Evolutionary conservation across 2,888 invertebrate species (phyloP).

Genomic region (Drosophila cognata): DNA sequence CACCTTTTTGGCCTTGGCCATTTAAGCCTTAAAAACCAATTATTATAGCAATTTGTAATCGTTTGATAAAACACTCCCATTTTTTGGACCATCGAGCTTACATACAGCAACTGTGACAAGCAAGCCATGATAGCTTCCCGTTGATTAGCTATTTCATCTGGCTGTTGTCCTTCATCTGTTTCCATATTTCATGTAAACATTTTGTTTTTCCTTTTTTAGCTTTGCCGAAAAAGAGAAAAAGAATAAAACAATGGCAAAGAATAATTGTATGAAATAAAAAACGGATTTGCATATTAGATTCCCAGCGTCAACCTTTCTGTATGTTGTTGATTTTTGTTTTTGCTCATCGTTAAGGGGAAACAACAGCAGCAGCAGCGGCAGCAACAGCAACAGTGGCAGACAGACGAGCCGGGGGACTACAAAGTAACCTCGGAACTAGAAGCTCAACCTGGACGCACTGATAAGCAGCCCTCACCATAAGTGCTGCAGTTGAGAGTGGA

Average conservation of each 20-base stretch:
- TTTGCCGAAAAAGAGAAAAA: not conserved
- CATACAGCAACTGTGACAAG: not conserved
- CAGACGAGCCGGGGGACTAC: conserved; percentile 69
- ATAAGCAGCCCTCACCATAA: conserved; percentile 52
- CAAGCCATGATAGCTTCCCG: not conserved
- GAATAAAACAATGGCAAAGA: conserved; percentile 67
- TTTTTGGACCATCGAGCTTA: not conserved
- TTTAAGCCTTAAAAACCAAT: conserved; percentile 1
- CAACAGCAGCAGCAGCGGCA: conserved; percentile 2
- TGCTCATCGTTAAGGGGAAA: conserved; percentile 68
- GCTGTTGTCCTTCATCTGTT: not conserved
- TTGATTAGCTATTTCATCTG: conserved; percentile 32
- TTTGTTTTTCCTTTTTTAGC: conserved; percentile 30
- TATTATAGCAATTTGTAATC: conserved; percentile 15
- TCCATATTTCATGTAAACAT: conserved; percentile 26
- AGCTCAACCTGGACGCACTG: conserved; percentile 49
- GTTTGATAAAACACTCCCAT: not conserved
- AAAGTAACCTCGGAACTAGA: conserved; percentile 26
- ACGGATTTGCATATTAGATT: conserved; percentile 82
- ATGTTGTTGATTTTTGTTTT: conserved; percentile 67
- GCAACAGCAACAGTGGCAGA: conserved; percentile 41
- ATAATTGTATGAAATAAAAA: conserved; percentile 83
- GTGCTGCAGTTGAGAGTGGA: conserved; percentile 59
- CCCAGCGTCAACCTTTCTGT: conserved; percentile 62
- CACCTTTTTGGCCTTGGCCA: conserved; percentile 30